Conservation (phyloP, 2,888 invertebrate species). For the Nowickia ferox region DNA sequence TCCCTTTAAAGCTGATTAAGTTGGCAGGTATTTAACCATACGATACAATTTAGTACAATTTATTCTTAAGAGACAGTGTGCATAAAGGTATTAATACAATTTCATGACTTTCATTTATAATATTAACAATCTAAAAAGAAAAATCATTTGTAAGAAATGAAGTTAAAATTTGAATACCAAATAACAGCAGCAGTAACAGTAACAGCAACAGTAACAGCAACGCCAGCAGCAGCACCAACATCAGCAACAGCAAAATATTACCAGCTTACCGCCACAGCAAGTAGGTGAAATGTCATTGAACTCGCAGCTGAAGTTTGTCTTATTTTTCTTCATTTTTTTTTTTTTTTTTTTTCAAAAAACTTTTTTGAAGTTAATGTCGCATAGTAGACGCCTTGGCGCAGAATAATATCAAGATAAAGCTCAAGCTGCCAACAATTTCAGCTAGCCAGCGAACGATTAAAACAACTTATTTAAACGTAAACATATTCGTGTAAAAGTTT, state of each 20-base stretch:
- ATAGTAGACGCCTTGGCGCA: slow-evolving; percentile 69
- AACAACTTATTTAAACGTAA: slow-evolving; percentile 33
- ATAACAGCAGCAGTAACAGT: slow-evolving; percentile 51
- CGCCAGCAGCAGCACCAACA: slow-evolving; percentile 45
- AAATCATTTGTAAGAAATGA: slow-evolving; percentile 61
- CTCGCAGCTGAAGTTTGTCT: slow-evolving; percentile 69
- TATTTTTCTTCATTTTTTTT: slow-evolving; percentile 15
- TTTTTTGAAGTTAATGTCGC: slow-evolving; percentile 57
- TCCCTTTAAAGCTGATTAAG: neutral
- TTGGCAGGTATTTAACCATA: too few species aligned
- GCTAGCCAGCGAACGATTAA: slow-evolving; percentile 42
- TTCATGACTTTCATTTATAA: slow-evolving; percentile 22
- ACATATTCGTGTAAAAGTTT: slow-evolving; percentile 26
- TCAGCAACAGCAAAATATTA: slow-evolving; percentile 44
- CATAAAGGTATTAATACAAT: neutral
- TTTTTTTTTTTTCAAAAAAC: neutral
- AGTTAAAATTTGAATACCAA: slow-evolving; percentile 73
- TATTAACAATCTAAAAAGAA: slow-evolving; percentile 49
- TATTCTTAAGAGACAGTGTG: neutral
- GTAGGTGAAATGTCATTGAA: slow-evolving; percentile 75
- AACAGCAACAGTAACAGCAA: slow-evolving; percentile 18
- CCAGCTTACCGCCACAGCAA: slow-evolving; percentile 60
- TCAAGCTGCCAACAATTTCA: slow-evolving; percentile 27
- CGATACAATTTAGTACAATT: neutral
- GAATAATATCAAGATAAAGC: slow-evolving; percentile 11